Evolutionary conservation across 2,888 invertebrate species (phyloP), one percentile per base, ranked within the genome.

Genomic region (Leucozona laternaria): DNA sequence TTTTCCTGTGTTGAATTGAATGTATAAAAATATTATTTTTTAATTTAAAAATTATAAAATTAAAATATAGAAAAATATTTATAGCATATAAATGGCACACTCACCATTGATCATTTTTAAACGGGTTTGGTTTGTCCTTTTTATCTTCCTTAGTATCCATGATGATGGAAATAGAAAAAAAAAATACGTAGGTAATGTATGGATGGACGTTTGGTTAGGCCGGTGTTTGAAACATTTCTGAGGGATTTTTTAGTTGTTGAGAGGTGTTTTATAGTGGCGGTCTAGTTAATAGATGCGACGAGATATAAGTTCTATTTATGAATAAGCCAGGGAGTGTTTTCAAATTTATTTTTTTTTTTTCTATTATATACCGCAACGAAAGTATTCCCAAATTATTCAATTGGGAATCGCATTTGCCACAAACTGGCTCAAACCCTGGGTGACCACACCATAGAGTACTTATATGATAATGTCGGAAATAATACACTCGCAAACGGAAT

Each of bases 1-100:
- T 90, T 66, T 92, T 92, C 92, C 91, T 89, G n/a, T 17, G n/a
- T n/a, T n/a, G 0, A 45, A 45, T n/a, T n/a, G n/a, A 45, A 17
- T 17, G 5, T 17, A 28, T 25, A 2, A 55, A 31, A 45, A 31
- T 7, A 13, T 13, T 13, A 45, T n/a, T 25, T 3, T 25, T 20
- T 31, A 15, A 40, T 37, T 8, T 45, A n/a, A 53, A 7, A 20
- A 53, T 13, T 45, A n/a, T n/a, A n/a, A 25, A 53, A 22, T 15
- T 8, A 22, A 45, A 22, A 0, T n/a, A 0, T 13, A 20, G 10
- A n/a, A 10, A 34, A 37, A n/a, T 31, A 31, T 31, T 1, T 31
- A 7, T 31, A n/a, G n/a, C n/a, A 31, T 31, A 31, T 31, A 13
- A 15, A 4, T 34, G 7, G 37, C 0, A 0, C 10, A 10, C 78